Percentiles rank a stretch among this genome's conserved stretches.
Conservation (phyloP, 2,797 vertebrate genomes). For the Aphelocoma californica region DNA sequence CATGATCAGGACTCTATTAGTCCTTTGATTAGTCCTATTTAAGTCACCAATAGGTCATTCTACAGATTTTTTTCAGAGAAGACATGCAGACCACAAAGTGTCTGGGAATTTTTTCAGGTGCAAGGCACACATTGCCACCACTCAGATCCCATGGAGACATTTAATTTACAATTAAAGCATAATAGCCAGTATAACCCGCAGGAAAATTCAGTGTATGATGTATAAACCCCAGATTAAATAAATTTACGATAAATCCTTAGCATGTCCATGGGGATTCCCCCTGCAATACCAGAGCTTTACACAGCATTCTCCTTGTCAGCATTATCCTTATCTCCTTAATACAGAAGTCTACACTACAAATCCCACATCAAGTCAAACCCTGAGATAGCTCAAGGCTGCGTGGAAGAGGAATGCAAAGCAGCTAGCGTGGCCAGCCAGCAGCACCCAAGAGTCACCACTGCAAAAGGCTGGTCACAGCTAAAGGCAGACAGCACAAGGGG, state of each 20-base stretch:
- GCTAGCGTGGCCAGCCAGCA: not conserved
- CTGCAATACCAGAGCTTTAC: not conserved
- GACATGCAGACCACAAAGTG: accelerated
- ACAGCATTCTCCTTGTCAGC: not conserved
- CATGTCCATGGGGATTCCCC: not conserved
- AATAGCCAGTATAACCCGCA: not conserved
- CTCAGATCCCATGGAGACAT: not conserved
- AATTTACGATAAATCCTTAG: not conserved
- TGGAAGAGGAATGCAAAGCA: not conserved
- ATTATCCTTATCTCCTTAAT: not conserved
- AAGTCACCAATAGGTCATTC: not conserved
- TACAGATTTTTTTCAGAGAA: not conserved
- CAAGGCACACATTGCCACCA: not conserved
- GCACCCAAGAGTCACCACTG: not conserved
- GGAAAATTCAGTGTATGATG: not conserved
- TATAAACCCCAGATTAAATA: not conserved
- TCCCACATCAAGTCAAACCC: not conserved
- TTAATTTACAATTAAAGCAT: not conserved
- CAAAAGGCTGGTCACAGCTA: not conserved
- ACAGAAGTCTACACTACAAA: not conserved
- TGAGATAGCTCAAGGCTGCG: not conserved
- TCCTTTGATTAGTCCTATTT: not conserved
- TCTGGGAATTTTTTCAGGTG: not conserved
- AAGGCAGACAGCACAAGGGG: not conserved
- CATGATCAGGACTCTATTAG: not conserved